phyloP scores from a whole-genome alignment of 2,888 invertebrate genomes.

The Drymonia ruficornis region DNA sequence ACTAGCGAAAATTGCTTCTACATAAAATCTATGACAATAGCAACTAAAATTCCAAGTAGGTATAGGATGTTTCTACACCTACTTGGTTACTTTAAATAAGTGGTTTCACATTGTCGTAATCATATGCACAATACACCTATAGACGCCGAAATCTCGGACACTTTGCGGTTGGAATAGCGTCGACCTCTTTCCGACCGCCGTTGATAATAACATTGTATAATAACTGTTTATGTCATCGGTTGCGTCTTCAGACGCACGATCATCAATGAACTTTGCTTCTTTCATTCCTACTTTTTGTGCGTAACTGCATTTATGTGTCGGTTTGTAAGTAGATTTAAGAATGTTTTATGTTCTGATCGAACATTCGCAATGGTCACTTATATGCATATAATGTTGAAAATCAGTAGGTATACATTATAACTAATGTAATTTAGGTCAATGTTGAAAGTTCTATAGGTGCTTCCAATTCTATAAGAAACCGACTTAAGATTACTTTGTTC shows the following conservation, averaged over 20 bases:
- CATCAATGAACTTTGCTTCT: conserved; percentile 3
- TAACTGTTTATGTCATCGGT: conserved; percentile 21
- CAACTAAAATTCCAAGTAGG: neutral
- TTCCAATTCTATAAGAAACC: too few species aligned
- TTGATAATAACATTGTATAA: conserved; percentile 28
- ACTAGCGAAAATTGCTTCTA: neutral
- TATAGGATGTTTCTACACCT: neutral
- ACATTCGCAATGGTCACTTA: neutral
- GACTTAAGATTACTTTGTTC: too few species aligned
- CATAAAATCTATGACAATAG: too few species aligned
- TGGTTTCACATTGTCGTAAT: neutral
- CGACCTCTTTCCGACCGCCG: conserved; percentile 20
- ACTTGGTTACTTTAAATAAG: neutral
- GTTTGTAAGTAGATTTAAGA: neutral
- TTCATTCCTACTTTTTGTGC: conserved; percentile 1
- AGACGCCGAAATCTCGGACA: conserved; percentile 11
- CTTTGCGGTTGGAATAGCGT: conserved; percentile 17
- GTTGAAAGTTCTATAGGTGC: too few species aligned
- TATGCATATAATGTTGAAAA: neutral
- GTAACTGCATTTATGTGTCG: neutral
- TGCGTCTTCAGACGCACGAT: conserved; percentile 2
- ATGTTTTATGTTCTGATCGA: too few species aligned
- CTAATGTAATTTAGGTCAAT: too few species aligned
- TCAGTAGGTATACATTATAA: too few species aligned
- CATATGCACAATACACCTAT: conserved; percentile 14